Evolutionary conservation across 2,888 invertebrate species (phyloP), one percentile per base, ranked within the genome.

Genomic region (Pristionchus exspectatus): DNA sequence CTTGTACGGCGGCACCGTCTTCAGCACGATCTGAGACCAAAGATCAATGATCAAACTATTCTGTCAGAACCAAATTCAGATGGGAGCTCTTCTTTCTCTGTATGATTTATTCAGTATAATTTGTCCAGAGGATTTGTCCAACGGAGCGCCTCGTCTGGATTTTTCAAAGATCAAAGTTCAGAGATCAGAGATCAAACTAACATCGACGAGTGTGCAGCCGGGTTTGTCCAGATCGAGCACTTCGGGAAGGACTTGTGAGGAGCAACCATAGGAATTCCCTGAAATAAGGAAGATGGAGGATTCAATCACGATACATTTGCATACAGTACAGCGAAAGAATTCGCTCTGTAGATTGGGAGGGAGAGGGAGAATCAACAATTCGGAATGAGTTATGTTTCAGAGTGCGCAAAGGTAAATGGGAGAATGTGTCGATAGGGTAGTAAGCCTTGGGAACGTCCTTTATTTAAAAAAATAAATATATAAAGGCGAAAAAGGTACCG

Each of bases 1-100:
- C 30, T 63, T 56, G 59, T 84, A 84, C 24, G 84, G 84, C 59
- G 84, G 84, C 4, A 84, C 84, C 10, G 84, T 84, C 21, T 59
- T 56, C 30, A 84, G 59, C 12, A 81, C 50, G 81, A 81, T 81
- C 81, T 81, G 81, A 44, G 44, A 74, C 9, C 9, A 33, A n/a
- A 77, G 44, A 27, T 50, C 50, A 54, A 50, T 54, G 50, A 50
- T 81, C 56, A 83, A 30, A n/a, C 21, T 33, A 74, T 30, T 16
- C 10, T 1, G 44, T 44, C 38, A 33, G 14, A 14, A 38, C 33
- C 24, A 7, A 69, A 24, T n/a, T 69, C 2, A 1, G 27, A 69
- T n/a, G 18, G 38, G 2, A 69, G 12, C 12, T 12, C 2, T n/a
- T 27, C 24, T 1, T n/a, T 69, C 18, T n/a, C 24, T n/a, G 10